phyloP scores from a whole-genome alignment of 1,140 invertebrate species.

The Gryon sp. region DNA sequence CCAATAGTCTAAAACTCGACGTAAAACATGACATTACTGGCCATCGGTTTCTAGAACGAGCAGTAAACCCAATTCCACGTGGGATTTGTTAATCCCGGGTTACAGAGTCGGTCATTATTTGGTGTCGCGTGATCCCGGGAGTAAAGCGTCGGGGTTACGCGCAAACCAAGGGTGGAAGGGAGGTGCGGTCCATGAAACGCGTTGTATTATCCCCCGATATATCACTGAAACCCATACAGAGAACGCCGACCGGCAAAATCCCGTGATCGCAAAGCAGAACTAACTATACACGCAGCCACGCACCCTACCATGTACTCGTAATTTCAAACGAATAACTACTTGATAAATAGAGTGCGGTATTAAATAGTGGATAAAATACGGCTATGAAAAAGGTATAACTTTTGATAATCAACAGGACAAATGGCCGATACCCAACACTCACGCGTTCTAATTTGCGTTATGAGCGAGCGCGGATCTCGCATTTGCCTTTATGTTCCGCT shows the following conservation, averaged over 20 bases:
- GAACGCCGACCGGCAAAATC: conserved; percentile 31
- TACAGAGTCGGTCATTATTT: conserved; percentile 69
- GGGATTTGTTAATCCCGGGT: conserved; percentile 69
- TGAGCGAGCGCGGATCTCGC: conserved; percentile 36
- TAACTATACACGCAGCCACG: conserved; percentile 11
- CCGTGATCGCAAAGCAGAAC: conserved; percentile 52
- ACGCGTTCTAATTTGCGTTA: conserved; percentile 39
- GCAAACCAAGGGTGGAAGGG: conserved; percentile 11
- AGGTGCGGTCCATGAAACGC: conserved; percentile 23
- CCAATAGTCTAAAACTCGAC: conserved; percentile 48
- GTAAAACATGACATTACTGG: conserved; percentile 51
- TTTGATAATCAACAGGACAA: conserved; percentile 43
- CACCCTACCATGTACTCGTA: conserved; percentile 14
- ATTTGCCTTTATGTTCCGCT: conserved; percentile 44
- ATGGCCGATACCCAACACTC: conserved; percentile 14
- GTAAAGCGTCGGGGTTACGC: conserved; percentile 25
- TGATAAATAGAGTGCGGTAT: conserved; percentile 52
- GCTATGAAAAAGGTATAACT: conserved; percentile 49
- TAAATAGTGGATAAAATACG: conserved; percentile 61
- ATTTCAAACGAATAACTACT: conserved; percentile 53
- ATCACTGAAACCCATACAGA: conserved; percentile 49
- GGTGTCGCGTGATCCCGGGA: conserved; percentile 68
- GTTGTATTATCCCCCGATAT: conserved; percentile 61
- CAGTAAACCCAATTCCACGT: conserved; percentile 68
- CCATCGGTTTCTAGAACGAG: conserved; percentile 54